Base-by-base conservation (phyloP, 2,888 invertebrate genomes). In the Lasioglossum figueresi region DNA sequence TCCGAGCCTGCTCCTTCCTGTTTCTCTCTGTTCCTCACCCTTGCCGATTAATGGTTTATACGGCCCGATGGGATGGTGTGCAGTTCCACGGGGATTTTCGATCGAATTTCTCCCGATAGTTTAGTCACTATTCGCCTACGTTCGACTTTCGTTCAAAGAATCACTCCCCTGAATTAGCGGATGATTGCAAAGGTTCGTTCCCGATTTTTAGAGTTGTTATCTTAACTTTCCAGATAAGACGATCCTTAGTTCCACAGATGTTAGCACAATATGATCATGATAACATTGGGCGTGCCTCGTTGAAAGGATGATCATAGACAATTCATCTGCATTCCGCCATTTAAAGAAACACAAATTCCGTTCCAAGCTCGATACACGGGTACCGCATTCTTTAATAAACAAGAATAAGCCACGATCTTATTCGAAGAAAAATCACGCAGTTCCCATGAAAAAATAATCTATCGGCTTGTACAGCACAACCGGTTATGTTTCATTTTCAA, bases 1-100 rank as follows among this genome's bases (percentile, higher is more conserved):
- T 48, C n/a, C 70, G n/a, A 27, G 23, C 19, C 37, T 74, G 34
- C 19, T 23, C 45, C 75, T 66, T 48, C 72, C 78, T 3, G 14
- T 52, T 8, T 40, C 37, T 14, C 59, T n/a, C 40, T 4, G 16
- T 48, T 23, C 5, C 48, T 40, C n/a, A 4, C 31, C n/a, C 4
- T 66, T 43, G 63, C 56, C 56, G 74, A 74, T 82, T 86, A 86
- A 82, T 71, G 79, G 85, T 70, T 85, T 73, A 73, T 74, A 66
- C 81, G 76, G 45, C 12, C 63, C 59, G 71, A 82, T 56, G 23
- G 14, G 40, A 23, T 43, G 48, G 70, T 45, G 45, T 45, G 45
- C 52, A 71, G 37, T 77, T 79, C 79, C 71, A 19, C 52, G 63
- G 45, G 71, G 73, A 79, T 76, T 76, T 76, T 75, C 52, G 40